Evolutionary conservation across 2,888 invertebrate genomes (phyloP).

Genomic region (Carpatolechia fugitivella): DNA sequence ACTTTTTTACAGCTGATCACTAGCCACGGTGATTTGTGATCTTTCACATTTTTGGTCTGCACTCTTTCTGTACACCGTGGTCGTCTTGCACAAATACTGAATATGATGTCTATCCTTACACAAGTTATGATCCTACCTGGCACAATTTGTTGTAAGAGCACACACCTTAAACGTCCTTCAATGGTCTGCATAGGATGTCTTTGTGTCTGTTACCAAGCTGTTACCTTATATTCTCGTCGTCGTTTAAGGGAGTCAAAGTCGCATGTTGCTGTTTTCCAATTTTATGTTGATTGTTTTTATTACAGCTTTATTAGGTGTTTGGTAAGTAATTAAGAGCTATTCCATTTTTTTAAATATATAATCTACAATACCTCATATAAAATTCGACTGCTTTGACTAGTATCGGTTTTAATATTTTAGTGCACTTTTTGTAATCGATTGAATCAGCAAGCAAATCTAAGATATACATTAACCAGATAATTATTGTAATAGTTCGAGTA

Average conservation of each 20-base stretch:
- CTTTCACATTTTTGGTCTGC: neutral
- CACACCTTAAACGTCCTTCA: conserved; percentile 9
- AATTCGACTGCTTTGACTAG: too few species aligned
- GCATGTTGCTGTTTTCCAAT: conserved; percentile 55
- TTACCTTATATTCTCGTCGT: conserved; percentile 20
- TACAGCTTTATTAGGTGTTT: conserved; percentile 25
- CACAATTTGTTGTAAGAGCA: conserved; percentile 12
- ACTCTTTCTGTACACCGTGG: conserved; percentile 1
- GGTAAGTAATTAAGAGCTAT: conserved; percentile 10
- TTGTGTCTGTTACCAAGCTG: conserved; percentile 17
- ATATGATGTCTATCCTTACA: neutral
- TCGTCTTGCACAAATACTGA: neutral
- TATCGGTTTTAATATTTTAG: too few species aligned
- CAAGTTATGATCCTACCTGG: neutral
- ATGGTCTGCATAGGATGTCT: neutral
- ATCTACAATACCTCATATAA: too few species aligned
- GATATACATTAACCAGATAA: too few species aligned
- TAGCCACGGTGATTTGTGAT: neutral
- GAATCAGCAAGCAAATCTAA: too few species aligned
- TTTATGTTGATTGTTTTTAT: conserved; percentile 31
- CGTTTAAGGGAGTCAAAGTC: conserved; percentile 40
- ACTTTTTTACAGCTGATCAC: neutral
- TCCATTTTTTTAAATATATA: too few species aligned
- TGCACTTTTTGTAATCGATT: too few species aligned
- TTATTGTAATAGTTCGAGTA: neutral